Evolutionary conservation across 2,888 invertebrate species (phyloP).

Genomic region (Meteorus colon): DNA sequence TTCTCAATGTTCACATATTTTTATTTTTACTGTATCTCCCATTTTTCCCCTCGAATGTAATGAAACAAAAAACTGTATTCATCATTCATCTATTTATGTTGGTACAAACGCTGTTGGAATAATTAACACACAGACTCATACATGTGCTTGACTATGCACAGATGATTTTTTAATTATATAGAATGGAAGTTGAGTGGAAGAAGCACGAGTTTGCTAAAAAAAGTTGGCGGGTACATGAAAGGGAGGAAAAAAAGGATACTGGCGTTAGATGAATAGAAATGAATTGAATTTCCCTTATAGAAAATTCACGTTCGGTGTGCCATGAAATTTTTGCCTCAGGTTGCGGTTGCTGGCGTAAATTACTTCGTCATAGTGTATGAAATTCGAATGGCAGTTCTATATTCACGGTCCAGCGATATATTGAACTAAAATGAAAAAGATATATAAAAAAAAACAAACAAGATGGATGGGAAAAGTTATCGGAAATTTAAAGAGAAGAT

Average conservation of each 20-base stretch:
- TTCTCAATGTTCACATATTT: not conserved
- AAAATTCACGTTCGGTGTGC: conserved; percentile 27
- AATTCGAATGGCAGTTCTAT: conserved; percentile 7
- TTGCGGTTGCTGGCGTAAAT: conserved; percentile 31
- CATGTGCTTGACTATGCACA: not conserved
- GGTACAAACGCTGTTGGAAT: not conserved
- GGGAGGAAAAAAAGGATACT: not conserved
- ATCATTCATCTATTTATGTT: conserved; percentile 16
- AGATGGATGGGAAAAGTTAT: not conserved
- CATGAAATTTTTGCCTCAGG: conserved; percentile 36
- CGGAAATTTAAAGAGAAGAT: not conserved
- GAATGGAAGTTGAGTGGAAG: not conserved
- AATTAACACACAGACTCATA: not conserved
- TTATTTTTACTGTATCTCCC: not conserved
- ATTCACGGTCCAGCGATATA: not conserved
- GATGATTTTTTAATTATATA: conserved; percentile 14
- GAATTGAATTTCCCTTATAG: conserved; percentile 33
- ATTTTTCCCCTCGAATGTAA: not conserved
- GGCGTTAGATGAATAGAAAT: conserved; percentile 18
- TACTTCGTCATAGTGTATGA: conserved; percentile 36
- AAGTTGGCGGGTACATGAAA: not conserved
- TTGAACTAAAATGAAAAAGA: not conserved
- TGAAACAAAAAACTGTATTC: conserved; percentile 8
- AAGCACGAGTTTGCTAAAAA: conserved; percentile 6
- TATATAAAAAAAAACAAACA: not conserved